Conservation (phyloP, 2,888 invertebrate genomes). For the Troglohyphantes excavatus region DNA sequence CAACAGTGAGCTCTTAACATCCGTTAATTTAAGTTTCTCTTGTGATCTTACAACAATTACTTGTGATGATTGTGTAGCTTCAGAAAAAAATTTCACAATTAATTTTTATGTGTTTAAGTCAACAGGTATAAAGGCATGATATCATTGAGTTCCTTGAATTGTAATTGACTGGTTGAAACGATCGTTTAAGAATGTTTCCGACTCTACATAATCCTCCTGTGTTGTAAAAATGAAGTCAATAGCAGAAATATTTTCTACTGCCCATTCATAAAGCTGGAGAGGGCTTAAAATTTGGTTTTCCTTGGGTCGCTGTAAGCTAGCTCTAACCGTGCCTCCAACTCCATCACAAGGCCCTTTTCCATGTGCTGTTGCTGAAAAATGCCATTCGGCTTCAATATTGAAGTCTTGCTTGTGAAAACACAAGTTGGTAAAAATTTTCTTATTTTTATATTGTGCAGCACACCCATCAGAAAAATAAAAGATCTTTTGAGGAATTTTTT, state of each 20-base stretch:
- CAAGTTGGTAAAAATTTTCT: constrained; percentile 76
- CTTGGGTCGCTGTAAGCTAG: constrained; percentile 63
- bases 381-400: constrained; percentile 80
- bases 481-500: not conserved
- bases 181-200: not conserved
- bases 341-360: constrained; percentile 80
- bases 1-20: not conserved
- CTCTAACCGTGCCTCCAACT: not conserved
- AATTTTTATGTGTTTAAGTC: too few relatives aligned
- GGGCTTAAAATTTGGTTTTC: constrained; percentile 60
- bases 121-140: constrained; percentile 31
- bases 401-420: constrained; percentile 80
- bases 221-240: constrained; percentile 20
- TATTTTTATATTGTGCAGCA: constrained; percentile 80
- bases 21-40: too few relatives aligned
- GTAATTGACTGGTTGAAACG: constrained; percentile 11
- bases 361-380: constrained; percentile 80
- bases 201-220: not conserved
- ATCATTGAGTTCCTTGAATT: constrained; percentile 42
- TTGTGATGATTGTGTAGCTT: too few relatives aligned
- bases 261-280: constrained; percentile 38
- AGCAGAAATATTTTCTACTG: not conserved
- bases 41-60: too few relatives aligned
- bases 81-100: too few relatives aligned
- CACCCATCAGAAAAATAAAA: constrained; percentile 78